Evolutionary conservation across 1,140 invertebrate species (phyloP).

Genomic region (Sycophaga agraensis): DNA sequence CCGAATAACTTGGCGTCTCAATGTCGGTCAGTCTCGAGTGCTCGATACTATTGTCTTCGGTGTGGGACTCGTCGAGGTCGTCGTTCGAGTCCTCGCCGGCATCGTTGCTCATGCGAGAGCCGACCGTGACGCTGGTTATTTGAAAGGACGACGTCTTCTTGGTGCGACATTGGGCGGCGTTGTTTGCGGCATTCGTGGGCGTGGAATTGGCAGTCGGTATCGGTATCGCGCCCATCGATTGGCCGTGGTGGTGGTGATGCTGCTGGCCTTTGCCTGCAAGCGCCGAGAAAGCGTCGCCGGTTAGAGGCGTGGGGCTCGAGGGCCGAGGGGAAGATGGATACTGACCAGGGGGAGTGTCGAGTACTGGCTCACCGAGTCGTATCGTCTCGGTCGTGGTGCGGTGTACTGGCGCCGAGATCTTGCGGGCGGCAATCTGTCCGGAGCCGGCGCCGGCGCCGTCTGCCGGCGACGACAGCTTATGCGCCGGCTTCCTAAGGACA

Average conservation of each 20-base stretch:
- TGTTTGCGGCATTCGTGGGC: slow-evolving; percentile 31
- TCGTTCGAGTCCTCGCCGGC: slow-evolving; percentile 89
- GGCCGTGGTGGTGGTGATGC: slow-evolving; percentile 24
- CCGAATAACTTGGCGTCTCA: slow-evolving; percentile 82
- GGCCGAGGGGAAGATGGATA: no score
- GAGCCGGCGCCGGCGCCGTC: not conserved
- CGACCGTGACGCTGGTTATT: slow-evolving; percentile 86
- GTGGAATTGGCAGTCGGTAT: slow-evolving; percentile 18
- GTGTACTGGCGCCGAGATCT: slow-evolving; percentile 64
- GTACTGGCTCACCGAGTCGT: slow-evolving; percentile 66
- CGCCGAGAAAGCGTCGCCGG: no score
- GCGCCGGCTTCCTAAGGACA: slow-evolving; percentile 50
- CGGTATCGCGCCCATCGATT: slow-evolving; percentile 22
- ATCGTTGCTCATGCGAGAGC: slow-evolving; percentile 77
- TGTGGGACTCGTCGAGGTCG: slow-evolving; percentile 91
- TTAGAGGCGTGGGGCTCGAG: no score
- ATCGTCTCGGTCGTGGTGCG: slow-evolving; percentile 77
- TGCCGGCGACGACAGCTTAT: slow-evolving; percentile 39
- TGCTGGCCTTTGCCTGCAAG: slow-evolving; percentile 22
- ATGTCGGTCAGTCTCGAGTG: slow-evolving; percentile 79
- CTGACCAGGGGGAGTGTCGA: slow-evolving; percentile 36
- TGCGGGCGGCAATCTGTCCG: slow-evolving; percentile 33
- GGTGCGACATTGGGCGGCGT: slow-evolving; percentile 46
- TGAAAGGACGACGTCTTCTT: slow-evolving; percentile 90
- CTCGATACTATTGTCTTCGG: slow-evolving; percentile 75